phyloP scores from a whole-genome alignment of 2,797 vertebrate genomes.

The Sebastes umbrosus region DNA sequence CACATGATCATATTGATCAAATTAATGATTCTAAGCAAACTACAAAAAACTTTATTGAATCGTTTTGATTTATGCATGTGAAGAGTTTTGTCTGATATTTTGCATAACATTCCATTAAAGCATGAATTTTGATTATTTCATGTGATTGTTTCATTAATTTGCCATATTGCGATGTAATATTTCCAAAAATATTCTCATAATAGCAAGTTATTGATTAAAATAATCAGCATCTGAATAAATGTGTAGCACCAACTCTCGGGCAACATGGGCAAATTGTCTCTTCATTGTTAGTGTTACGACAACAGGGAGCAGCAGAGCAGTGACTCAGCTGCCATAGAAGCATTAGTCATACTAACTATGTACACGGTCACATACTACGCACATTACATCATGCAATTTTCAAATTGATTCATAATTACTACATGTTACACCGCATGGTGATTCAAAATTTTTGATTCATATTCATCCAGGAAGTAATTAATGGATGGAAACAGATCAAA shows the following conservation, averaged over 20 bases:
- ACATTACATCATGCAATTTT: not conserved
- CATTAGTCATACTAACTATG: not conserved
- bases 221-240: not conserved
- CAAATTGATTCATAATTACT: not conserved
- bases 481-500: slow-evolving; percentile 40
- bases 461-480: slow-evolving; percentile 27
- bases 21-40: not conserved
- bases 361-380: not conserved
- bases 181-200: not conserved
- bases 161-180: not conserved
- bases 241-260: not conserved
- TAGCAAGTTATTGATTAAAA: not conserved
- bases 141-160: not conserved
- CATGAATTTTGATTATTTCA: not conserved
- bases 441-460: slow-evolving; percentile 1
- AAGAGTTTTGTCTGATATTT: not conserved
- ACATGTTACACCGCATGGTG: not conserved
- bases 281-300: not conserved
- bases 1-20: not conserved
- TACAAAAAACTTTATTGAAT: not conserved
- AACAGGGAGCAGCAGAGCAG: not conserved
- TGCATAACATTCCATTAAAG: not conserved
- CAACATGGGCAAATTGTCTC: not conserved
- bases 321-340: not conserved
- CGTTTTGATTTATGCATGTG: not conserved